These are phyloP conservation scores for Cephus pulcher DNA, from an alignment of 2,888 invertebrate genomes.

Conservation along the genomic window DNA sequence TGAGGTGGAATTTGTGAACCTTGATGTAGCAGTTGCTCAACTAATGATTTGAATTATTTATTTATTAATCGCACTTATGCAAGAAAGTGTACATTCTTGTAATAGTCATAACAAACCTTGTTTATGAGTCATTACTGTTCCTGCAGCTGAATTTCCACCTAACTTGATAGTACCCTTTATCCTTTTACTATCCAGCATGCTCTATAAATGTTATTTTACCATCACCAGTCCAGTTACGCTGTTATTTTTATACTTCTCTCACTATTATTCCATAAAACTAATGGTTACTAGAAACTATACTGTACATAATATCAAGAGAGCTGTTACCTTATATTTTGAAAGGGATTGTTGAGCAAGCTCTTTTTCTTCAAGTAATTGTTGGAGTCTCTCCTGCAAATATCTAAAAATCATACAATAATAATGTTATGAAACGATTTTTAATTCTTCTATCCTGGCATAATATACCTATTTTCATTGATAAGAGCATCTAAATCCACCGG, in stretches of 20 bases:
- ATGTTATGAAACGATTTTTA: conserved; percentile 16
- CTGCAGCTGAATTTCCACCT: conserved; percentile 73
- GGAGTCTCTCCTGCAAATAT: conserved; percentile 83
- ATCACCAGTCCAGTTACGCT: background rate
- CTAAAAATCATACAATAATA: conserved; percentile 46
- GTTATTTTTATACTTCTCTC: background rate
- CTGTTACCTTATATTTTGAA: conserved; percentile 79
- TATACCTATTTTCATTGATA: conserved; percentile 81
- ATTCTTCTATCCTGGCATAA: background rate
- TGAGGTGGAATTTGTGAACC: conserved; percentile 70
- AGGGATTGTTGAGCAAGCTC: conserved; percentile 79
- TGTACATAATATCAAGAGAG: conserved; percentile 16
- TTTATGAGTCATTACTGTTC: conserved; percentile 82
- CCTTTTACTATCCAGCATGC: conserved; percentile 78
- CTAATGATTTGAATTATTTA: conserved; percentile 48
- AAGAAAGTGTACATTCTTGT: background rate
- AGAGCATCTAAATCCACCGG: conserved; percentile 84
- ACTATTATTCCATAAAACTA: background rate
- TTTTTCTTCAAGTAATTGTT: conserved; percentile 83
- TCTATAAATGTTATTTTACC: conserved; percentile 65
- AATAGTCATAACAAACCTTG: conserved; percentile 72
- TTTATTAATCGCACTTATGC: too few relatives aligned
- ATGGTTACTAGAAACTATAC: conserved; percentile 43
- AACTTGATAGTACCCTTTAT: conserved; percentile 79
- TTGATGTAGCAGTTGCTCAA: conserved; percentile 79